A percentile compares a stretch with the other conserved stretches of the same genome.
phyloP scores from a whole-genome alignment of 2,113 vertebrate species.

The Lagenorhynchus albirostris region DNA sequence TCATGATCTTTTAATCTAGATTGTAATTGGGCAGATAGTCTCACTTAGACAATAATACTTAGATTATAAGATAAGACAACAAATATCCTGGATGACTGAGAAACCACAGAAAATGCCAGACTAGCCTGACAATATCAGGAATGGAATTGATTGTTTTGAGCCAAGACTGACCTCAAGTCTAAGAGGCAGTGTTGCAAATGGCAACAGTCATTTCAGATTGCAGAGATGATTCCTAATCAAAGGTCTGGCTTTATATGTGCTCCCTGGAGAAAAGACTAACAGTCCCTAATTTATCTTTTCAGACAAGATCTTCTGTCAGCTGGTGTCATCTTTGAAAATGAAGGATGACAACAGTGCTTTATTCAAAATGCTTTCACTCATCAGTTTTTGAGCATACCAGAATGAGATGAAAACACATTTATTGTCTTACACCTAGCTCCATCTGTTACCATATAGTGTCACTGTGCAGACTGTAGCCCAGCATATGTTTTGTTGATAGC shows the following conservation, averaged over 20 bases:
- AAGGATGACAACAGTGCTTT: slow-evolving; percentile 46
- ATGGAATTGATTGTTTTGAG: slow-evolving; percentile 50
- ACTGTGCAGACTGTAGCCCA: not conserved
- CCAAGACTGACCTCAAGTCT: slow-evolving; percentile 47
- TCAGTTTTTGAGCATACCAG: not conserved
- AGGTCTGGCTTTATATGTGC: slow-evolving; percentile 42
- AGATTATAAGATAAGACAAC: slow-evolving; percentile 39
- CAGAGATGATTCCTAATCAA: slow-evolving; percentile 64
- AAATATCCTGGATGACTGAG: not conserved
- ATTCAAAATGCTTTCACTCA: slow-evolving; percentile 39
- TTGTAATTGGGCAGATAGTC: not conserved
- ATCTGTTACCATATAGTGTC: not conserved
- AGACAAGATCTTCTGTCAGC: slow-evolving; percentile 46
- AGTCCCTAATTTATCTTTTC: slow-evolving; percentile 49
- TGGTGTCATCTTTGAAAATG: slow-evolving; percentile 59
- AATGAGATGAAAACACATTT: slow-evolving; percentile 16
- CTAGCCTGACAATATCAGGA: not conserved
- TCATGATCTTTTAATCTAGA: not conserved
- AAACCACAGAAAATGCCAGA: slow-evolving; percentile 46
- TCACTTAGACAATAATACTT: slow-evolving; percentile 42
- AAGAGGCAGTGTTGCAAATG: slow-evolving; percentile 43
- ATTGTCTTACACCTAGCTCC: not conserved
- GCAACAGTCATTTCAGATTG: slow-evolving; percentile 49
- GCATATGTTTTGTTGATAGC: not conserved
- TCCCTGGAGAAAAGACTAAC: slow-evolving; percentile 44